These are phyloP conservation scores for Athalia cordata DNA, from an alignment of 2,888 invertebrate species.

Conservation along the genomic window DNA sequence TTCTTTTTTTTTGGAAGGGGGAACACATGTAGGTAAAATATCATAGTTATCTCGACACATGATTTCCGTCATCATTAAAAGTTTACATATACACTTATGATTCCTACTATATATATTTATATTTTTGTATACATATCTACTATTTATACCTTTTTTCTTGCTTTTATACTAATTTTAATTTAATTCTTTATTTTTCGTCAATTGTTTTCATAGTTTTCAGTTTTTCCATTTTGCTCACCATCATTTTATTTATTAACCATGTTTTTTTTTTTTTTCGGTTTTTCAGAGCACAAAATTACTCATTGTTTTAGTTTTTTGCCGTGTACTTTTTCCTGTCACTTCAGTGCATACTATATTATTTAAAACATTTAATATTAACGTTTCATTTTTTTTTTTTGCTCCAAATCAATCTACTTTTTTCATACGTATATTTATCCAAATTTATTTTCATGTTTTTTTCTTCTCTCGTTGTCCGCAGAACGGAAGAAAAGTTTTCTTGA, in stretches of 20 bases:
- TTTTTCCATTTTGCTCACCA: slow-evolving; percentile 29
- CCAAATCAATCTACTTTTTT: slow-evolving; percentile 26
- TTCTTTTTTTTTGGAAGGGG: neutral
- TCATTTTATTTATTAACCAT: slow-evolving; percentile 48
- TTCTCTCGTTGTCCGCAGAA: too few relatives aligned
- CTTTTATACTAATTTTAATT: slow-evolving; percentile 47
- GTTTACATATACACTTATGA: neutral
- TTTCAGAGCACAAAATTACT: neutral
- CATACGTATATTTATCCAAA: slow-evolving; percentile 48
- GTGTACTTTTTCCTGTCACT: slow-evolving; percentile 47
- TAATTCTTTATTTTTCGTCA: slow-evolving; percentile 53
- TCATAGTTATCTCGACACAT: slow-evolving; percentile 46
- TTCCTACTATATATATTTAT: slow-evolving; percentile 45
- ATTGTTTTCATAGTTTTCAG: slow-evolving; percentile 30
- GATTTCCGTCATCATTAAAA: slow-evolving; percentile 18
- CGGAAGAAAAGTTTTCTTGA: too few relatives aligned
- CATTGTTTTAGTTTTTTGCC: slow-evolving; percentile 14
- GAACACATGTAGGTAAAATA: slow-evolving; percentile 37
- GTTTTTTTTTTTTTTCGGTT: neutral
- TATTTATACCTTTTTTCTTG: slow-evolving; percentile 44
- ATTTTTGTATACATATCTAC: slow-evolving; percentile 18
- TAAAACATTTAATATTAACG: neutral
- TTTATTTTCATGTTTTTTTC: slow-evolving; percentile 53
- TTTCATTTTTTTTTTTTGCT: neutral
- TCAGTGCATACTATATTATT: slow-evolving; percentile 45